Evolutionary conservation across 2,797 vertebrate species (phyloP), one percentile per base, ranked within the genome.

Genomic region (Eutrigla gurnardus): DNA sequence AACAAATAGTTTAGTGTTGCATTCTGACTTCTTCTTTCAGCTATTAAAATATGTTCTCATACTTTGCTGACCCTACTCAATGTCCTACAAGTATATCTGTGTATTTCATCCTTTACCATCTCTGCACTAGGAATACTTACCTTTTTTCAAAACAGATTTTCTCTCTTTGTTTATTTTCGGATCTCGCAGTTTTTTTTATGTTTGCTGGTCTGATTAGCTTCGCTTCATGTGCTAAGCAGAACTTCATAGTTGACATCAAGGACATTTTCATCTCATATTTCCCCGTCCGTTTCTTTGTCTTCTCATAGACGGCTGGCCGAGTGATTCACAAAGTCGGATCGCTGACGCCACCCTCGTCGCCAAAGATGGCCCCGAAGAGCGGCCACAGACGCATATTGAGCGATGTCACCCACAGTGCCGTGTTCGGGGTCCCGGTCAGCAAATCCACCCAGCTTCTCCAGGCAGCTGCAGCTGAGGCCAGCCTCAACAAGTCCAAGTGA

Each of bases 401-500:
- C 8, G 98, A 99, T 0, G 97, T 99, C 85, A 99, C 98, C 11
- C 97, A 99, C 93, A 99, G 98, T 7, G 94, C 98, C 0, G 96
- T 99, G 43, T 99, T 98, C 4, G 98, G 98, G 3, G 97, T 99
- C 62, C 97, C 98, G 9, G 96, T 97, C 86, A 99, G 98, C 96
- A 98, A 97, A 86, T 99, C 98, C 53, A 99, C 98, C 12, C 98
- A 97, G 92, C 95, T 99, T 58, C 95, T 99, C 55, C 98, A 98
- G 83, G 96, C 98, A 0, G 98, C 98, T 0, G 98, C 98, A 17
- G 98, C 98, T 0, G 97, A 99, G 88, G 98, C 98, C 86, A 93
- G 97, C 82, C 97, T 99, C 92, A 99, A 98, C 94, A 99, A 99
- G 73, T 99, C 98, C 88, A 99, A 99, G 98, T 99, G 93, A 92